A percentile compares a stretch with the other conserved stretches of the same genome.
These are phyloP conservation scores for Dryadula phaetusa DNA, from an alignment of 2,888 invertebrate species.

Conservation along the genomic window DNA sequence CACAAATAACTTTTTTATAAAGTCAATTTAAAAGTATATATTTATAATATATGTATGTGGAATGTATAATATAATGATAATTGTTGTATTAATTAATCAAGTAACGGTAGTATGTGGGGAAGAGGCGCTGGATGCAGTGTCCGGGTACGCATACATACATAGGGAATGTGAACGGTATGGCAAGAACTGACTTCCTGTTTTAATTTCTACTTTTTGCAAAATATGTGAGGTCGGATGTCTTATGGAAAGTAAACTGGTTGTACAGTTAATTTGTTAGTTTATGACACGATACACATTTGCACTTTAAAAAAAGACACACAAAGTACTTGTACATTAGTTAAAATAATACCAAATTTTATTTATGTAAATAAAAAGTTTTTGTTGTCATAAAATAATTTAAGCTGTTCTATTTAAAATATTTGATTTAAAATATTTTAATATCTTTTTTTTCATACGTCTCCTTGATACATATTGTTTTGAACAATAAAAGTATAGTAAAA, in stretches of 20 bases:
- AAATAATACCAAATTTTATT: no score
- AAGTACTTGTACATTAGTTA: no score
- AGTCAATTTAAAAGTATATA: no score
- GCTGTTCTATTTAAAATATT: no score
- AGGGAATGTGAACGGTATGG: conserved; percentile 67
- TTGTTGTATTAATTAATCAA: background rate
- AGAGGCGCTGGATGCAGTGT: conserved; percentile 65
- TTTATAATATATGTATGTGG: no score
- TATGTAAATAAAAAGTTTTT: no score
- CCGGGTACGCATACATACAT: conserved; percentile 61
- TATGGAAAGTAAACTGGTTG: conserved; percentile 38
- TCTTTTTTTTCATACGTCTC: no score
- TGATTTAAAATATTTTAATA: no score
- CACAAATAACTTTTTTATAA: no score
- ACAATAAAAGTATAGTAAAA: no score
- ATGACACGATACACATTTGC: conserved; percentile 5
- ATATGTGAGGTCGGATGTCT: conserved; percentile 61
- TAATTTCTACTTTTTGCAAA: conserved; percentile 67
- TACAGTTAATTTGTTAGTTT: conserved; percentile 24
- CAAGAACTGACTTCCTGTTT: conserved; percentile 66
- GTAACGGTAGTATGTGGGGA: conserved; percentile 62
- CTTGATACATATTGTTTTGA: no score
- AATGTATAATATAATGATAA: background rate
- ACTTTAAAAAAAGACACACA: background rate
- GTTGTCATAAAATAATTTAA: no score